Base-by-base conservation (phyloP, 2,113 vertebrate genomes). In the Actinemys pallida region DNA sequence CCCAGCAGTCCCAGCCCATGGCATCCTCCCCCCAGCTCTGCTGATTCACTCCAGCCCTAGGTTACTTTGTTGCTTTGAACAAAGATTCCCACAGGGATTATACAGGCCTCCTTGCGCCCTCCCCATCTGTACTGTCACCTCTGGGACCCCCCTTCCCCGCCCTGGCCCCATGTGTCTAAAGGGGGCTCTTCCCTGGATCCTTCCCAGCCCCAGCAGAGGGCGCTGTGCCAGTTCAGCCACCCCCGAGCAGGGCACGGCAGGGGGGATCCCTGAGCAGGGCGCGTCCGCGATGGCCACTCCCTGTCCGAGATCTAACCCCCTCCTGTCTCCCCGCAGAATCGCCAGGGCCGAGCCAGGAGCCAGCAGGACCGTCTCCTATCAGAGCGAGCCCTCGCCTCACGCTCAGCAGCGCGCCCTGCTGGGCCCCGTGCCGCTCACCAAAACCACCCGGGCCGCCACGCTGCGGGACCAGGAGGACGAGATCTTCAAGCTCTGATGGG, bases 381-480 rank as follows among this genome's bases (percentile, higher is more conserved):
- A 92, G 7, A 84, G 45, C 8, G 78, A 84, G 76, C 85, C 80
- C 81, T 98, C 98, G 90, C 98, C 91, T 14, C 39, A 16, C 95
- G 52, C n/a, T 45, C 96, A 98, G 84, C 98, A 98, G 9, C 97
- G 98, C 12, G 94, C 97, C 1, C 72, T 97, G 13, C 97, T 98
- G 0, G 98, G 98, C 4, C 98, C 98, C 0, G 98, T 99, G 7
- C 99, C 99, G 0, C 97, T 99, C 72, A 99, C 98, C 42, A 96
- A 97, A 91, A 99, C 98, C 92, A 98, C 98, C 72, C 98, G 98
- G 39, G 98, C 98, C 2, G 98, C 91, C 45, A 96, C 95, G 5
- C 97, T 99, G 50, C 98, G 97, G 9, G 98, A 99, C 42, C 90
- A 93, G 39, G 99, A 99, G 87, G 99, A 99, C 16, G 99, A 99